Conservation (phyloP, 2,888 invertebrate genomes). For the Smittia sp. region DNA sequence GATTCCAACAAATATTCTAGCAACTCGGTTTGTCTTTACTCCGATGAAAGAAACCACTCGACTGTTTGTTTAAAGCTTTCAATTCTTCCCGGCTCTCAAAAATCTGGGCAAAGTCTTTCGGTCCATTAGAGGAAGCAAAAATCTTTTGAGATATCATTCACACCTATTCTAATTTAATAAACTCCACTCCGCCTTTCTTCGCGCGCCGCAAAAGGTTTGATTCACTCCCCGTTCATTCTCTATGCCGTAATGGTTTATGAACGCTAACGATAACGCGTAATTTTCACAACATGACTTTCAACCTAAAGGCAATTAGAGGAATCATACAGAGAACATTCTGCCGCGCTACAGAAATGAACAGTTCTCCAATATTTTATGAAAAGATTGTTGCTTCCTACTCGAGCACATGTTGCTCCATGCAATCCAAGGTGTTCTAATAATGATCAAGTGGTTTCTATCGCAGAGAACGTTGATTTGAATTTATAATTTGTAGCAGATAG, state of each 20-base stretch:
- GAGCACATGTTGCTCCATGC: not conserved
- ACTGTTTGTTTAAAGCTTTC: no score
- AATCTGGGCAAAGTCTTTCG: no score
- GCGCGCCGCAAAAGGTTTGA: not conserved
- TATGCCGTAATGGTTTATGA: not conserved
- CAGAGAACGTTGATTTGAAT: not conserved
- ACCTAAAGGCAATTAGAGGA: not conserved
- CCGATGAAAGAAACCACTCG: no score
- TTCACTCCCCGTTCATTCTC: not conserved
- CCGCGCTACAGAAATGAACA: not conserved
- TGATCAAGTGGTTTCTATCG: not conserved
- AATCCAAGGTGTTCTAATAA: not conserved
- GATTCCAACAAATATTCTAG: no score
- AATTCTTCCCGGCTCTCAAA: no score
- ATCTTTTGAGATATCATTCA: not conserved
- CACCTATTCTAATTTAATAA: conserved; percentile 2
- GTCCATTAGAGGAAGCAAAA: no score
- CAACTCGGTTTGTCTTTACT: no score
- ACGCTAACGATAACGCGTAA: not conserved
- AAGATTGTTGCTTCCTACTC: not conserved
- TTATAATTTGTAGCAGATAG: not conserved
- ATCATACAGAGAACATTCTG: not conserved
- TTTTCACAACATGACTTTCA: not conserved
- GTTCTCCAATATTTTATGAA: not conserved
- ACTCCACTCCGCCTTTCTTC: not conserved